Conservation (phyloP, 2,113 vertebrate genomes). For the Amphiprion percula region DNA sequence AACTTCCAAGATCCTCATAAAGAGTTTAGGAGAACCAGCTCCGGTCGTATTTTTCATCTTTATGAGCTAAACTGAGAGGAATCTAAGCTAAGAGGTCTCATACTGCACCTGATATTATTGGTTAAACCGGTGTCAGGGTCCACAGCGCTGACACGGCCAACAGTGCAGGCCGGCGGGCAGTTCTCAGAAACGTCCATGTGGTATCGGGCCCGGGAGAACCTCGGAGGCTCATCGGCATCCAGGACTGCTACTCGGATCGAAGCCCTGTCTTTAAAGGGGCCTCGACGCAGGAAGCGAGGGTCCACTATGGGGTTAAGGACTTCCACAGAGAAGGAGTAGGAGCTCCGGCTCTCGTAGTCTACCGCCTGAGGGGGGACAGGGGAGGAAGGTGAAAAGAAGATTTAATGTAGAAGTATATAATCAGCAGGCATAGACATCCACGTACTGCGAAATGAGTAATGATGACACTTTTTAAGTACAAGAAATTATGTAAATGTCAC, state of each 20-base stretch:
- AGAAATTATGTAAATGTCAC: constrained; percentile 51
- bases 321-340: constrained; percentile 91
- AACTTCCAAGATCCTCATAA: not conserved
- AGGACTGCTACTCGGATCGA: constrained; percentile 87
- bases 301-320: constrained; percentile 92
- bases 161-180: constrained; percentile 85
- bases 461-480: constrained; percentile 15
- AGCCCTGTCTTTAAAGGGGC: constrained; percentile 91
- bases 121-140: constrained; percentile 90
- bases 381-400: not conserved
- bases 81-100: not conserved
- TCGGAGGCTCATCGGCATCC: constrained; percentile 91
- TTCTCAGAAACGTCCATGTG: constrained; percentile 90
- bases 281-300: constrained; percentile 89
- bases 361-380: constrained; percentile 80
- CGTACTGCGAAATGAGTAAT: constrained; percentile 41
- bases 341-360: constrained; percentile 90
- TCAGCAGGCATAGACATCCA: not conserved
- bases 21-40: not conserved
- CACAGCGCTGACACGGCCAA: constrained; percentile 87
- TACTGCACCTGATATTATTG: constrained; percentile 88
- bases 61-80: not conserved
- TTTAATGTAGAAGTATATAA: not conserved
- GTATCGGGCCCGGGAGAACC: constrained; percentile 87
- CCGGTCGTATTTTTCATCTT: not conserved